Evolutionary conservation across 2,113 vertebrate species (phyloP).

Genomic region (Oncorhynchus nerka): DNA sequence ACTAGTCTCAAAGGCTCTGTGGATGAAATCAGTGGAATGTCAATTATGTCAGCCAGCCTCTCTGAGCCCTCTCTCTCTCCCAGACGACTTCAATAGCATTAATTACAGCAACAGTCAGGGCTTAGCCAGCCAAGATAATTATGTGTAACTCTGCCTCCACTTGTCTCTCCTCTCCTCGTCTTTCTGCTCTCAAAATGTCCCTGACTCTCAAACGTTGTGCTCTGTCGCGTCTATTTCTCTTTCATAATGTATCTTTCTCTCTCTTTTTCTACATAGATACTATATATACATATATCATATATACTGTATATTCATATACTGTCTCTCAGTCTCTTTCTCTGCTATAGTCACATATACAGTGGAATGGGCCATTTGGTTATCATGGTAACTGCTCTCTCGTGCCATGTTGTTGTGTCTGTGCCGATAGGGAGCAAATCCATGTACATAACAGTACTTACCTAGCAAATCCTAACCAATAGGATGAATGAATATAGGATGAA

Average conservation of each 20-base stretch:
- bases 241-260: slow-evolving; percentile 3
- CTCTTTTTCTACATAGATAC: background rate
- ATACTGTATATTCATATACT: background rate
- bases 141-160: slow-evolving; percentile 55
- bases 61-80: slow-evolving; percentile 17
- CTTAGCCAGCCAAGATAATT: slow-evolving; percentile 55
- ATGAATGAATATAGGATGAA: background rate
- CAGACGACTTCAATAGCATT: slow-evolving; percentile 41
- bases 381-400: background rate
- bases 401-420: background rate
- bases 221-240: background rate
- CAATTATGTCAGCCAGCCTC: slow-evolving; percentile 17
- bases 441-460: too few species aligned
- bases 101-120: slow-evolving; percentile 60
- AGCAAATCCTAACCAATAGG: background rate
- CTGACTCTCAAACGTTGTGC: background rate
- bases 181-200: background rate
- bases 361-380: too few species aligned
- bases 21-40: too few species aligned
- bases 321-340: background rate
- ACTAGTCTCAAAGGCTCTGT: background rate
- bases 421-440: slow-evolving; percentile 15
- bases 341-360: background rate
- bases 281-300: too few species aligned
- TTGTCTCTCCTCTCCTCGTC: slow-evolving; percentile 24